Conservation (phyloP, 2,888 invertebrate species). For the Plagodis dolabraria region DNA sequence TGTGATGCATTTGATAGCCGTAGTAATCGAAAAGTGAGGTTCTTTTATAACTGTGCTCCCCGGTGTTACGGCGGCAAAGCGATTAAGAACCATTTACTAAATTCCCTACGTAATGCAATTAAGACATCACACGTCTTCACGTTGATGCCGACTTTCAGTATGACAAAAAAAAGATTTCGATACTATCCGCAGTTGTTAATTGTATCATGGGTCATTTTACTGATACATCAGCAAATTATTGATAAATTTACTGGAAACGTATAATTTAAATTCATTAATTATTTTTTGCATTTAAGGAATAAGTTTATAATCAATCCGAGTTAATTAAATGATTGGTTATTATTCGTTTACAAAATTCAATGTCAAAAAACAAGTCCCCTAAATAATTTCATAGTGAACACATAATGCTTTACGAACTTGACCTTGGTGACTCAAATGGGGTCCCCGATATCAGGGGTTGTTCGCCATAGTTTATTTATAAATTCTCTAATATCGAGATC, state of each 20-base stretch:
- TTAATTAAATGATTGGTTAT: too few species aligned
- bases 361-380: background rate
- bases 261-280: too few species aligned
- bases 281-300: too few species aligned
- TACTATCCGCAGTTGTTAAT: too few species aligned
- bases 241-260: too few species aligned
- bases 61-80: slow-evolving; percentile 24
- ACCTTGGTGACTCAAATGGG: slow-evolving; percentile 2
- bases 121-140: slow-evolving; percentile 10
- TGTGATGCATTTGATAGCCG: slow-evolving; percentile 35
- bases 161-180: background rate
- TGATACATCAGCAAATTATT: too few species aligned
- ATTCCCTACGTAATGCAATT: slow-evolving; percentile 30
- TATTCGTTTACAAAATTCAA: background rate
- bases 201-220: too few species aligned
- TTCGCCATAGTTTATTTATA: background rate
- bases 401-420: background rate
- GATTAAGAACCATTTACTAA: slow-evolving; percentile 30
- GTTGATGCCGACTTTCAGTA: background rate
- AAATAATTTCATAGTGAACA: background rate
- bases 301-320: too few species aligned
- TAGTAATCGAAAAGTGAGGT: slow-evolving; percentile 37
- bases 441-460: background rate
- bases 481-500: background rate
- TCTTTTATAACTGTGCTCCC: slow-evolving; percentile 32